Conservation (phyloP, 2,797 vertebrate genomes). For the Bradypodion ventrale region DNA sequence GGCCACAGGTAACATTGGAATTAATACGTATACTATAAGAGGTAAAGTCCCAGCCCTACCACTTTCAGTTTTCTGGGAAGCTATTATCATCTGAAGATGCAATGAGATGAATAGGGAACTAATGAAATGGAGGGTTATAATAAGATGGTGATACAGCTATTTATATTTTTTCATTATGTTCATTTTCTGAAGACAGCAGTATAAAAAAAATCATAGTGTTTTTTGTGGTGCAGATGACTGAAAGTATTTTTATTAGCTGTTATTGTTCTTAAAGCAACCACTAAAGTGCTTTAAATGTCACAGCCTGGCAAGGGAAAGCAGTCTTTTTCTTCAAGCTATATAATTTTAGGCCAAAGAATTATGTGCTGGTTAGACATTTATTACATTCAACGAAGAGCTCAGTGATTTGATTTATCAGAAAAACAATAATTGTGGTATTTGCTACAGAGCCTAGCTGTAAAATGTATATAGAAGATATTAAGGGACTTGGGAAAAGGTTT, state of each 20-base stretch:
- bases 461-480: not conserved
- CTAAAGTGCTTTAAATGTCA: constrained; percentile 41
- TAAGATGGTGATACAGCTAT: not conserved
- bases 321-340: constrained; percentile 38
- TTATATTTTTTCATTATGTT: constrained; percentile 14
- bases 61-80: not conserved
- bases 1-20: not conserved
- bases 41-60: no score
- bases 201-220: not conserved
- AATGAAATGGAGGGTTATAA: not conserved
- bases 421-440: constrained; percentile 44
- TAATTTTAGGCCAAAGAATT: constrained; percentile 26
- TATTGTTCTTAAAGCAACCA: constrained; percentile 41
- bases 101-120: not conserved
- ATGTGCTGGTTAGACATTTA: constrained; percentile 23
- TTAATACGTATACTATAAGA: not conserved
- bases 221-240: constrained; percentile 27
- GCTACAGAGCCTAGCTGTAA: not conserved
- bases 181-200: not conserved
- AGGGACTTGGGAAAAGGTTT: not conserved
- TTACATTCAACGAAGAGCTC: constrained; percentile 24
- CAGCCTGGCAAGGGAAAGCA: constrained; percentile 17
- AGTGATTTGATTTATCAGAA: constrained; percentile 46
- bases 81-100: not conserved
- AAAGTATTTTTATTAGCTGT: constrained; percentile 32